Conservation (phyloP, 2,113 vertebrate genomes). For the Gavialis gangeticus region DNA sequence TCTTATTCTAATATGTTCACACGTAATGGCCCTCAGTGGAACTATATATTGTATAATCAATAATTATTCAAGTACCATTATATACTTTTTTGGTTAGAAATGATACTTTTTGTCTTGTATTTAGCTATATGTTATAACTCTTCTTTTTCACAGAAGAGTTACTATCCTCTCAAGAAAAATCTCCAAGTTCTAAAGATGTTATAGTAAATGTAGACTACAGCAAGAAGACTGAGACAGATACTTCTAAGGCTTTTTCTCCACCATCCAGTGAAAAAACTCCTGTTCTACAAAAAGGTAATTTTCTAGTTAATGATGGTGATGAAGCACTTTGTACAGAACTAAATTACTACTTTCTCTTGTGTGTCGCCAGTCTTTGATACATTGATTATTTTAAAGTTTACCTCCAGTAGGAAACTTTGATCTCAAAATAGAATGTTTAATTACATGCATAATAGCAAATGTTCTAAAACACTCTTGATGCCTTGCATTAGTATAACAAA, state of each 20-base stretch:
- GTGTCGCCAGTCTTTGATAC: background rate
- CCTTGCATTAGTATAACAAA: background rate
- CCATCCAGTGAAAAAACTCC: conserved; percentile 87
- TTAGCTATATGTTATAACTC: background rate
- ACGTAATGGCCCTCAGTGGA: background rate
- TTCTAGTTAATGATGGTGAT: background rate
- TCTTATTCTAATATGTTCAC: background rate
- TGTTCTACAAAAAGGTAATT: conserved; percentile 88
- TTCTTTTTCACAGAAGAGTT: conserved; percentile 84
- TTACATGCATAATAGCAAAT: background rate
- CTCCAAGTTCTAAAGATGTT: conserved; percentile 91
- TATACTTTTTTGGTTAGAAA: background rate
- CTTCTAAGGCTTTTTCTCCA: conserved; percentile 85
- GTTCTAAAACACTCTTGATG: background rate
- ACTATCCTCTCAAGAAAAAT: conserved; percentile 92
- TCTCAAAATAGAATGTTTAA: background rate
- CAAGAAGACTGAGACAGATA: conserved; percentile 91
- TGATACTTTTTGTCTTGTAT: background rate
- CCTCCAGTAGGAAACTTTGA: background rate
- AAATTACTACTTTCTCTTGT: background rate
- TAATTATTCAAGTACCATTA: too few relatives aligned
- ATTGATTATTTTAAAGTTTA: background rate
- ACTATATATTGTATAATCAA: too few relatives aligned
- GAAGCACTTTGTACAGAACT: background rate
- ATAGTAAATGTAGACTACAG: conserved; percentile 94